Conservation (phyloP, 2,113 vertebrate genomes). For the Rhinopomastus cyanomelas region DNA sequence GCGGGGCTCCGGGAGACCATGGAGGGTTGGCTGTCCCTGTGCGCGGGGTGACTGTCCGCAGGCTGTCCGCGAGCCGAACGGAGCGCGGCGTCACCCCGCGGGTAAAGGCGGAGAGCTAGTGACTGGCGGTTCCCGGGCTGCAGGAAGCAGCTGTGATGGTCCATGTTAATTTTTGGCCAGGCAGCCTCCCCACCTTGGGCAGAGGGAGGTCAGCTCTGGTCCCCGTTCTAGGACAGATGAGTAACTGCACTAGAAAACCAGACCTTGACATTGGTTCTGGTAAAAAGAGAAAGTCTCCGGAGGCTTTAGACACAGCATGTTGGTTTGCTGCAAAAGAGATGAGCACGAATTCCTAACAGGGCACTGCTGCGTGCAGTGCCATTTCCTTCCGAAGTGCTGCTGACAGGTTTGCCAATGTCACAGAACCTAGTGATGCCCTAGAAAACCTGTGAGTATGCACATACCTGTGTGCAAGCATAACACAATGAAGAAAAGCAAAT, state of each 20-base stretch:
- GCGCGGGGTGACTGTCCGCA: not conserved
- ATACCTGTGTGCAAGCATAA: not conserved
- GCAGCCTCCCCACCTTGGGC: not conserved
- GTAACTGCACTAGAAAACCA: not conserved
- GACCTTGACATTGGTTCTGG: not conserved
- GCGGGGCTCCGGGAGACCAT: not conserved
- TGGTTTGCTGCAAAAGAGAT: not conserved
- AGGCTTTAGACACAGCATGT: not conserved
- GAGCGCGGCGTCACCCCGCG: not conserved
- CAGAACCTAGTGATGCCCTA: not conserved
- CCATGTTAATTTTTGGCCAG: not conserved
- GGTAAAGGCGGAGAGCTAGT: not conserved
- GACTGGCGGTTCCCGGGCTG: not conserved
- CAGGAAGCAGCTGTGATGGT: not conserved
- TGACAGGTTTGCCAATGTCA: not conserved
- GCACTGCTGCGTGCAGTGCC: rapidly evolving
- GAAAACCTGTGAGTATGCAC: not conserved
- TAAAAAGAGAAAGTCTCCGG: not conserved
- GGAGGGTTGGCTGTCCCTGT: not conserved
- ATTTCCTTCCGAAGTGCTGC: not conserved
- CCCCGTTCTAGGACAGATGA: not conserved
- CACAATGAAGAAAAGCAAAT: not conserved
- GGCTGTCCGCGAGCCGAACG: not conserved
- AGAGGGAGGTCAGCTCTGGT: not conserved
- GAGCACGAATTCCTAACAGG: not conserved